Evolutionary conservation across 2,797 vertebrate genomes (phyloP).

Genomic region (Tarsius wallacei): DNA sequence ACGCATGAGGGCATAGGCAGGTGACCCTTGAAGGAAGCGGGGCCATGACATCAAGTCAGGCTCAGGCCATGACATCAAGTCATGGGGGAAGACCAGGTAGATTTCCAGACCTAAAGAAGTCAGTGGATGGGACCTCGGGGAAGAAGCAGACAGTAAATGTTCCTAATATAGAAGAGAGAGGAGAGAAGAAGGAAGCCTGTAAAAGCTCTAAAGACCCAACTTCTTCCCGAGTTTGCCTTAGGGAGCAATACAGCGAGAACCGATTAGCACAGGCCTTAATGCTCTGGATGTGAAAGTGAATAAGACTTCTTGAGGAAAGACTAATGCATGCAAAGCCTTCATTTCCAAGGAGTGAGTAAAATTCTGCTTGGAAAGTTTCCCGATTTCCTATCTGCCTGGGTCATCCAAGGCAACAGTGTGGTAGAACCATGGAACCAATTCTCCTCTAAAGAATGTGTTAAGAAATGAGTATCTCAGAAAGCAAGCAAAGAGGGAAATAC

Average conservation of each 20-base stretch:
- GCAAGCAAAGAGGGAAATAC: slow-evolving; percentile 71
- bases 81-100: rapidly evolving
- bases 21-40: background rate
- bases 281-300: slow-evolving; percentile 68
- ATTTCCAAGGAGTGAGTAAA: slow-evolving; percentile 66
- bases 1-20: background rate
- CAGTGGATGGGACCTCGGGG: background rate
- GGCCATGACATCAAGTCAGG: background rate
- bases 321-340: slow-evolving; percentile 73
- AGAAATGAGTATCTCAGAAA: slow-evolving; percentile 74
- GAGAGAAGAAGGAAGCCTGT: background rate
- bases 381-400: background rate
- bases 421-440: background rate
- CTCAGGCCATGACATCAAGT: no score
- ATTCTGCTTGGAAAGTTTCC: slow-evolving; percentile 53
- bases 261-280: slow-evolving; percentile 77
- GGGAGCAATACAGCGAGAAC: slow-evolving; percentile 74
- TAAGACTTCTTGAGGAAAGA: slow-evolving; percentile 82
- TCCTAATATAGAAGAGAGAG: slow-evolving; percentile 40
- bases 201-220: slow-evolving; percentile 84
- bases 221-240: slow-evolving; percentile 79
- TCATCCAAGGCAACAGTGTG: background rate
- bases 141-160: slow-evolving; percentile 27
- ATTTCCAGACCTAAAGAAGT: background rate
- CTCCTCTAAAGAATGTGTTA: slow-evolving; percentile 77